A percentile compares a stretch with the other conserved stretches of the same genome.
These are phyloP conservation scores for Macrobrachium rosenbergii DNA, from an alignment of 1,140 invertebrate genomes.

Conservation along the genomic window DNA sequence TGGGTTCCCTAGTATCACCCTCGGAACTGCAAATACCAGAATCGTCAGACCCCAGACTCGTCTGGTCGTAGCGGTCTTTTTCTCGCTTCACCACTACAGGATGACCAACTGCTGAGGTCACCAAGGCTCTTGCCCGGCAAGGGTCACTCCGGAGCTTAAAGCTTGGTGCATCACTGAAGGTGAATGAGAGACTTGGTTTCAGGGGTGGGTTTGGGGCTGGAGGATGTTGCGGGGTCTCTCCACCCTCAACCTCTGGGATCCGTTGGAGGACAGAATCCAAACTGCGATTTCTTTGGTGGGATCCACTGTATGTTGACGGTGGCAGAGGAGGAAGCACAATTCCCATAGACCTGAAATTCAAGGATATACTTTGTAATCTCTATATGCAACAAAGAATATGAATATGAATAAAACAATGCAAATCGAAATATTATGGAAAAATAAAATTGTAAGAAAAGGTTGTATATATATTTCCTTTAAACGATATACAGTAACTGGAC, in stretches of 20 bases:
- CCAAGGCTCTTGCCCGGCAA: conserved; percentile 37
- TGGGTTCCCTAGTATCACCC: conserved; percentile 74
- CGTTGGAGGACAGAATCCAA: conserved; percentile 87
- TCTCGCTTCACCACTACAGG: conserved; percentile 56
- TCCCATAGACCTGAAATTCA: conserved; percentile 79
- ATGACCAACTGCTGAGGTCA: conserved; percentile 38
- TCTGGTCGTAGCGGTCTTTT: conserved; percentile 75
- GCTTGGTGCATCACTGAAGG: conserved; percentile 55
- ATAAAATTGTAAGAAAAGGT: background rate
- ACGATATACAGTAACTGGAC: background rate
- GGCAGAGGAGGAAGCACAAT: conserved; percentile 81
- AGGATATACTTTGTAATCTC: background rate
- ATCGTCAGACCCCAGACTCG: conserved; percentile 86
- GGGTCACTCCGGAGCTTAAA: conserved; percentile 48
- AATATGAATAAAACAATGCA: background rate
- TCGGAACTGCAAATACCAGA: conserved; percentile 84
- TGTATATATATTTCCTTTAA: background rate
- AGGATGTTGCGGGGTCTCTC: conserved; percentile 50
- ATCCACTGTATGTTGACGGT: conserved; percentile 64
- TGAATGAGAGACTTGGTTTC: conserved; percentile 54
- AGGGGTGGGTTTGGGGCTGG: conserved; percentile 44
- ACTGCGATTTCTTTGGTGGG: conserved; percentile 89
- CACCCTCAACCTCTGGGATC: conserved; percentile 86
- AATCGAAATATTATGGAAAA: background rate
- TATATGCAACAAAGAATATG: background rate